A percentile compares a stretch with the other conserved stretches of the same genome.
phyloP scores from a whole-genome alignment of 2,797 vertebrate genomes.

The Rhadinocentrus ornatus region DNA sequence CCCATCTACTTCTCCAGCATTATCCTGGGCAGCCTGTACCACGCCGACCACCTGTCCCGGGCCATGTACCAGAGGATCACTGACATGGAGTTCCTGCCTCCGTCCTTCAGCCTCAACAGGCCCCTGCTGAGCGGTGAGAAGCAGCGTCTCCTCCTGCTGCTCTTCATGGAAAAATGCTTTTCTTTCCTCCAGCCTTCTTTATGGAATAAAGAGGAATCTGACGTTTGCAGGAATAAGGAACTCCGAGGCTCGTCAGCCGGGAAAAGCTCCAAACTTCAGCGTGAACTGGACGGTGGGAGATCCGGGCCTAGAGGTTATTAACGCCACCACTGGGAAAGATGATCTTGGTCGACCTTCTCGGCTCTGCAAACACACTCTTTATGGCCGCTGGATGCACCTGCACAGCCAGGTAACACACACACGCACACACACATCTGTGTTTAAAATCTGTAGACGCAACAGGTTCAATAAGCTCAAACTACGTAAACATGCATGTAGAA shows the following conservation, averaged over 20 bases:
- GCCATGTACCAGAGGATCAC: slow-evolving; percentile 94
- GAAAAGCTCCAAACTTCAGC: slow-evolving; percentile 94
- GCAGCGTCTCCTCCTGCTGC: no score
- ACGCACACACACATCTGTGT: background rate
- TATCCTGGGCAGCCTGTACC: slow-evolving; percentile 95
- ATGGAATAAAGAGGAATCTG: accelerated
- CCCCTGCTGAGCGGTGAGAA: slow-evolving; percentile 93
- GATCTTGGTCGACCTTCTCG: slow-evolving; percentile 90
- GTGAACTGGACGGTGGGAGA: slow-evolving; percentile 95
- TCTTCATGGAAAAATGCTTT: no score
- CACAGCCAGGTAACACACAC: slow-evolving; percentile 88
- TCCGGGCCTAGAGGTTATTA: slow-evolving; percentile 87
- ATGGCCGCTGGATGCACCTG: slow-evolving; percentile 89
- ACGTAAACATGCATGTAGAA: no score
- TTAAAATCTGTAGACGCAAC: no score
- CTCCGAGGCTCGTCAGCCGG: slow-evolving; percentile 91
- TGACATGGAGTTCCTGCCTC: slow-evolving; percentile 89
- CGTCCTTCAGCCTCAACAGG: slow-evolving; percentile 87
- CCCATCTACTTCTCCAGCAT: slow-evolving; percentile 96
- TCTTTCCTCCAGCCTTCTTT: no score
- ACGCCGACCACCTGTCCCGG: slow-evolving; percentile 93
- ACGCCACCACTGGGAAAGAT: slow-evolving; percentile 92
- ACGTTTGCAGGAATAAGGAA: slow-evolving; percentile 89
- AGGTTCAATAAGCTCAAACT: no score
- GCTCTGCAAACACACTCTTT: slow-evolving; percentile 92